Conservation (phyloP, 2,888 invertebrate genomes). For the Spatulosminthurus flaviceps region DNA sequence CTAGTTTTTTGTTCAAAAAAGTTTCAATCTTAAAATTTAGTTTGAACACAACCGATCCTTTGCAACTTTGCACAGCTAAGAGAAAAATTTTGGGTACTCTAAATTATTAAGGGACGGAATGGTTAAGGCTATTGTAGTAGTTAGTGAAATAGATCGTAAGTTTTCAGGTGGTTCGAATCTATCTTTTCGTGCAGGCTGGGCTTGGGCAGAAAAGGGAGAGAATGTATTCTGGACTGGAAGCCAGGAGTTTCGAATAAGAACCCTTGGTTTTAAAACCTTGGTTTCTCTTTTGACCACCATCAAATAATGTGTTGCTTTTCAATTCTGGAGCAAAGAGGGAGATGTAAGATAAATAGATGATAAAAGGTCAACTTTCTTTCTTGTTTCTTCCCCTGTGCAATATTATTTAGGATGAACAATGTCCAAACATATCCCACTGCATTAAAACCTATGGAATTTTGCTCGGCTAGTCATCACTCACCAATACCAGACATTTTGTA, state of each 20-base stretch:
- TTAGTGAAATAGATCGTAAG: neutral
- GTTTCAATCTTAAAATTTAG: slow-evolving; percentile 36
- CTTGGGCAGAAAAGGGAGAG: neutral
- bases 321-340: slow-evolving; percentile 7
- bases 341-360: slow-evolving; percentile 38
- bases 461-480: slow-evolving; percentile 41
- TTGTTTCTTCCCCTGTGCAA: slow-evolving; percentile 25
- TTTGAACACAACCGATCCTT: slow-evolving; percentile 32
- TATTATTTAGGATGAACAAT: slow-evolving; percentile 22
- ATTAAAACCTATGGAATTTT: slow-evolving; percentile 32
- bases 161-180: slow-evolving; percentile 38
- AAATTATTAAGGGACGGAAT: neutral
- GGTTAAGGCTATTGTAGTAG: neutral
- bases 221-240: neutral
- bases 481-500: slow-evolving; percentile 18
- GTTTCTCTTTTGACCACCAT: slow-evolving; percentile 25
- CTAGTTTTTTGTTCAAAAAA: slow-evolving; percentile 33
- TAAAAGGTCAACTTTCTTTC: slow-evolving; percentile 36
- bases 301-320: neutral
- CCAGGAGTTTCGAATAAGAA: slow-evolving; percentile 23
- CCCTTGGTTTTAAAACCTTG: slow-evolving; percentile 16
- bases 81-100: slow-evolving; percentile 29
- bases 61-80: slow-evolving; percentile 25
- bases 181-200: slow-evolving; percentile 19
- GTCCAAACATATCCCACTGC: slow-evolving; percentile 6